These are phyloP conservation scores for Muscicapa striata DNA, from an alignment of 2,797 vertebrate species.

Conservation along the genomic window DNA sequence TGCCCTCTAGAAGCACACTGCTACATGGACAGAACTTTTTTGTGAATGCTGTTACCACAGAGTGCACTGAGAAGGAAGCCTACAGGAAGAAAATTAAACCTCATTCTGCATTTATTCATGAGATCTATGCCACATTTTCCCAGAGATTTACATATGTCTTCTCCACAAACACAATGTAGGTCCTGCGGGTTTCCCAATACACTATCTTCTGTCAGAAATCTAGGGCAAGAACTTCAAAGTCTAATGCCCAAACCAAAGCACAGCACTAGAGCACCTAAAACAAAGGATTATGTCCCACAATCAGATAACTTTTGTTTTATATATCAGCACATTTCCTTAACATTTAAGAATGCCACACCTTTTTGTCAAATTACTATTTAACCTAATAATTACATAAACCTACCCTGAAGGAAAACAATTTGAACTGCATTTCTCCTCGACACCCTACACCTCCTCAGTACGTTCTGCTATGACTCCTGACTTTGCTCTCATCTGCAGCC, in stretches of 20 bases:
- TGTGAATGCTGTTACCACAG: accelerated
- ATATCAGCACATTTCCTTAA: neutral
- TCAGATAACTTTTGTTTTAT: neutral
- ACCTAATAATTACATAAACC: neutral
- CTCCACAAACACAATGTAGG: neutral
- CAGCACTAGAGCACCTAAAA: neutral
- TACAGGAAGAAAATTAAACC: neutral
- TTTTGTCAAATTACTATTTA: neutral
- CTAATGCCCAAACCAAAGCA: neutral
- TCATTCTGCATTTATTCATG: neutral
- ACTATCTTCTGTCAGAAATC: neutral
- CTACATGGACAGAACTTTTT: neutral
- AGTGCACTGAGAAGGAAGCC: neutral
- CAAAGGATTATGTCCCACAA: neutral
- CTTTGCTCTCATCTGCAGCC: neutral
- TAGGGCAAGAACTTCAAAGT: neutral
- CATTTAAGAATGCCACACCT: neutral
- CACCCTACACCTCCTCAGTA: accelerated
- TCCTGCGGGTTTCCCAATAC: neutral
- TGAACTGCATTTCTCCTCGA: neutral
- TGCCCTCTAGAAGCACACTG: neutral
- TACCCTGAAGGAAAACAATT: neutral
- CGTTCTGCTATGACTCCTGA: neutral
- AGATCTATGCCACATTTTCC: accelerated
- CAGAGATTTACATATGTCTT: neutral